Evolutionary conservation across 2,888 invertebrate species (phyloP), one percentile per base, ranked within the genome.

Genomic region (Calliphora vomitoria): DNA sequence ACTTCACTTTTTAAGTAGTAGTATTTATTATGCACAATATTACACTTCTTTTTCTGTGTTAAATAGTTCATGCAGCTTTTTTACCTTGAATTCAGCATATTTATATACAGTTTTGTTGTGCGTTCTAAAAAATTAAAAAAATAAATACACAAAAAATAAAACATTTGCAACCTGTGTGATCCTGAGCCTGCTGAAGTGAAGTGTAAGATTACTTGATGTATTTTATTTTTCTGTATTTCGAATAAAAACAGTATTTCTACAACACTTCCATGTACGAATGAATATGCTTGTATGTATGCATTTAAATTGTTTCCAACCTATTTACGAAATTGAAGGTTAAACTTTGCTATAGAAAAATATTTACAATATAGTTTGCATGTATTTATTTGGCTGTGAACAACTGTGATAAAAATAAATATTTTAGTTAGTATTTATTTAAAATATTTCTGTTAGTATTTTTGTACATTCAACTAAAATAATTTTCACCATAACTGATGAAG

Each of bases 251-350:
- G 47, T 50, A 62, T 62, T 68, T 55, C 60, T 64, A 47, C 68
- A 74, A 64, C 62, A 72, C 50, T 25, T 25, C 18, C 55, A 18
- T 25, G 6, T 50, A 18, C 18, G 25, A 44, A 69, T 35, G n/a
- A 55, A 62, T 69, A 44, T 58, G 25, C 5, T 5, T 35, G 6
- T 35, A 6, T 35, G 6, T 38, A 66, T 76, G 44, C 50, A 81
- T 76, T 78, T 72, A 74, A 84, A 87, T 84, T 84, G 74, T 81
- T 87, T 87, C 87, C 87, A 87, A 84, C 87, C 83, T 84, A 84
- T 87, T 84, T 84, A 68, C 66, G 47, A 78, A 84, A 81, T 31
- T 81, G 87, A 81, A 87, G 87, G 87, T 72, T 84, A 35, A 5
- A 58, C 35, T 35, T 35, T 31, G 25, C 35, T 44, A 64, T 25